These are phyloP conservation scores for Cheilosia grossa DNA, from an alignment of 2,888 invertebrate species.

Conservation along the genomic window DNA sequence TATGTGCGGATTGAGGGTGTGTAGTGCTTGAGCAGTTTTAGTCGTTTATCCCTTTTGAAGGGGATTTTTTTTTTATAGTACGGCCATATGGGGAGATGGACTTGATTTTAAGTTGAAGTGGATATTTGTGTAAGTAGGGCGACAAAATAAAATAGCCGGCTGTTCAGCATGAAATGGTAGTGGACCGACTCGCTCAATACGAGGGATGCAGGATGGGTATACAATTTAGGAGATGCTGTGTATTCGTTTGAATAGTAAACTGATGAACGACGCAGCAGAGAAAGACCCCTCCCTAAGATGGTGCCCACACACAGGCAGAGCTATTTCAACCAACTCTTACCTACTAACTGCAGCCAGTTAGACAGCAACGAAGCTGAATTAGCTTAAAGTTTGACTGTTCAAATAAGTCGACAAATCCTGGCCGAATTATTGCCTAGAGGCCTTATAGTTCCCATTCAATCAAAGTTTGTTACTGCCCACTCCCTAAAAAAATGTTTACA, in stretches of 20 bases:
- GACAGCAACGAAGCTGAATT: too few relatives aligned
- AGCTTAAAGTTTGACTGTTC: too few relatives aligned
- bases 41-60: slow-evolving; percentile 68
- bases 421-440: too few relatives aligned
- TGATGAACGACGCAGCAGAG: too few relatives aligned
- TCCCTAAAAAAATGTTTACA: not conserved
- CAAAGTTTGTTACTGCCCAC: too few relatives aligned
- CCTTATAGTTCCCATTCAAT: too few relatives aligned
- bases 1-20: slow-evolving; percentile 28
- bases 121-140: slow-evolving; percentile 66
- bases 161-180: not conserved
- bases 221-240: not conserved
- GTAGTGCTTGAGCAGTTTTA: slow-evolving; percentile 57
- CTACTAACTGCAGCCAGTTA: too few relatives aligned
- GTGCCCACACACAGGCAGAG: too few relatives aligned
- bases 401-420: too few relatives aligned
- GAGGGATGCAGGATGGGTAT: not conserved
- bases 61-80: slow-evolving; percentile 46
- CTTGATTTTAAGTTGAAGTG: slow-evolving; percentile 65
- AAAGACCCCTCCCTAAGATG: too few relatives aligned
- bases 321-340: too few relatives aligned
- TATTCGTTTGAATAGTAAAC: too few relatives aligned
- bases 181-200: not conserved
- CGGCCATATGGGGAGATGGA: slow-evolving; percentile 68
- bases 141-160: slow-evolving; percentile 1